phyloP scores from a whole-genome alignment of 2,797 vertebrate genomes.

The Enteromius thamalakanensis region DNA sequence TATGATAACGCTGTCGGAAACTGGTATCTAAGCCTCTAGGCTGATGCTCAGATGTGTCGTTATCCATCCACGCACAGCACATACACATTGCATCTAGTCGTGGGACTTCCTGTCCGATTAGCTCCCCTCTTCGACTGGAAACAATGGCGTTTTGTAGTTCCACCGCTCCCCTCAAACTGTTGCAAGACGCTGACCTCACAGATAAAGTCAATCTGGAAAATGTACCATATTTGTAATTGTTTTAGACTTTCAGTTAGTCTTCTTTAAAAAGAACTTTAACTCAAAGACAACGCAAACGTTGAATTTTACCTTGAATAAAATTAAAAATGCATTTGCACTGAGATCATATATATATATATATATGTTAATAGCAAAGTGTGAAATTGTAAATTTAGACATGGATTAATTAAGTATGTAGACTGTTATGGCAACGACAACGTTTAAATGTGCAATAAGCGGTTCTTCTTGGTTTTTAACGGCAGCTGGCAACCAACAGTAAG shows the following conservation, averaged over 20 bases:
- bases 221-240: not conserved
- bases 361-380: not conserved
- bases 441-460: not conserved
- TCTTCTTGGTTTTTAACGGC: too few relatives aligned
- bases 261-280: not conserved
- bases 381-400: not conserved
- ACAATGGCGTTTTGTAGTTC: slow-evolving; percentile 40
- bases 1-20: not conserved
- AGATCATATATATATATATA: not conserved
- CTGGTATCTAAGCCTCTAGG: not conserved
- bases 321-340: not conserved
- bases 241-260: not conserved
- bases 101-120: slow-evolving; percentile 57
- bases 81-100: slow-evolving; percentile 24
- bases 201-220: not conserved
- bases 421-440: not conserved
- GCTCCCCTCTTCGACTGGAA: slow-evolving; percentile 46
- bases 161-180: not conserved
- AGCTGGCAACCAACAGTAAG: too few relatives aligned
- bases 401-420: not conserved
- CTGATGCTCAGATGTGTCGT: slow-evolving; percentile 31
- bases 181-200: not conserved
- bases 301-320: not conserved
- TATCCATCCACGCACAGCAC: slow-evolving; percentile 51
- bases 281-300: not conserved